These are phyloP conservation scores for Forbesichthys papilliferus DNA, from an alignment of 2,113 vertebrate genomes.

Conservation along the genomic window DNA sequence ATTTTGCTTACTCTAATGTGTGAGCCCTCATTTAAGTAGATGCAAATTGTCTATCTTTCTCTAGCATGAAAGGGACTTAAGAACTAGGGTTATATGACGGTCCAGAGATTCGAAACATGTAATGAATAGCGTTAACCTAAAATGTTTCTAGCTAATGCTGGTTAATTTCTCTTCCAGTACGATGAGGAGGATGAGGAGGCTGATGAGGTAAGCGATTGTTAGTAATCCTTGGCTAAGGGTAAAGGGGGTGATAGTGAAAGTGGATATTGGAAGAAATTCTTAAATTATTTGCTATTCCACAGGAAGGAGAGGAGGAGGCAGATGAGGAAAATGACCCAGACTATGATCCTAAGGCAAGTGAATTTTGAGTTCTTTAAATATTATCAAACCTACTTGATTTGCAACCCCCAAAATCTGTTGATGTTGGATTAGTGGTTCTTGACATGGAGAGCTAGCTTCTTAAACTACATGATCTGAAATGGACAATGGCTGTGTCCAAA, in stretches of 20 bases:
- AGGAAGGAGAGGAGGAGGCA: conserved; percentile 98
- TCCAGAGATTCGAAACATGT: too few relatives aligned
- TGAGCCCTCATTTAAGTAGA: too few relatives aligned
- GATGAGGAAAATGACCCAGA: conserved; percentile 98
- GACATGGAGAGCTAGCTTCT: too few relatives aligned
- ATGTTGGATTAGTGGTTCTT: too few relatives aligned
- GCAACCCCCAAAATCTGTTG: conserved; percentile 14
- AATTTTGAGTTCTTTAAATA: too few relatives aligned
- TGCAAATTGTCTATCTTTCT: too few relatives aligned
- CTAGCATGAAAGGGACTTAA: too few relatives aligned
- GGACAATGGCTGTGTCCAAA: too few relatives aligned
- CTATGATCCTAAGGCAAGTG: conserved; percentile 92
- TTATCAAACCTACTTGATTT: conserved; percentile 12
- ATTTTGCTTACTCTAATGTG: too few relatives aligned
- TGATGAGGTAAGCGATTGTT: conserved; percentile 84
- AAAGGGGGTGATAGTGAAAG: not conserved
- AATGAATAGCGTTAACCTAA: too few relatives aligned
- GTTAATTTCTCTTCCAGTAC: conserved; percentile 79
- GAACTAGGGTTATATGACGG: too few relatives aligned
- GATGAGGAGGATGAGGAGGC: conserved; percentile 99
- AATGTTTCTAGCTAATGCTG: conserved; percentile 10
- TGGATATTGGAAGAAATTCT: not conserved
- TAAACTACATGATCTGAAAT: too few relatives aligned
- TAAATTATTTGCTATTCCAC: conserved; percentile 23
- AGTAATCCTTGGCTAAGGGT: not conserved